Evolutionary conservation across 2,113 vertebrate species (phyloP).

Genomic region (Rhombomys opimus): DNA sequence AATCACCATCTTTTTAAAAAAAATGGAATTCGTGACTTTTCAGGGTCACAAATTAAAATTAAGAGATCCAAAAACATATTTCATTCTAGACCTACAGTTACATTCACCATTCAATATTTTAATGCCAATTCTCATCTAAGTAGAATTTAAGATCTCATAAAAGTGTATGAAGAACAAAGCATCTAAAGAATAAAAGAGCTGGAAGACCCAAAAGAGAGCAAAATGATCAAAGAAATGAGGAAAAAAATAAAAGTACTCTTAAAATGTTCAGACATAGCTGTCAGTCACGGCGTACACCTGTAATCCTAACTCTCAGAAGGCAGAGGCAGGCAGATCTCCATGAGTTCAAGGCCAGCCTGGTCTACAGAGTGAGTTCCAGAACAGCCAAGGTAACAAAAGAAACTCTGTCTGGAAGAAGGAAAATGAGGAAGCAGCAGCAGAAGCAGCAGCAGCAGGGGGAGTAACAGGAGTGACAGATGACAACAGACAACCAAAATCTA

Average conservation of each 20-base stretch:
- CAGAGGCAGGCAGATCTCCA: background rate
- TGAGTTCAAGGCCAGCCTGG: background rate
- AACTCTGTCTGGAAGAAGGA: background rate
- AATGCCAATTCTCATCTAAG: conserved; percentile 36
- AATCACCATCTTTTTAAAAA: background rate
- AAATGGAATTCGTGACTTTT: conserved; percentile 37
- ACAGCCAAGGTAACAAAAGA: background rate
- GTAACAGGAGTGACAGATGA: background rate
- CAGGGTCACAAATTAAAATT: conserved; percentile 46
- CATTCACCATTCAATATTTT: conserved; percentile 38
- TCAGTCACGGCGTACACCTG: background rate
- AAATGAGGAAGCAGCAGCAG: too few species aligned
- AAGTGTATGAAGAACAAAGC: conserved; percentile 43
- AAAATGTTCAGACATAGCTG: background rate
- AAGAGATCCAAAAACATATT: conserved; percentile 11
- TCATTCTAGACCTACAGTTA: conserved; percentile 23
- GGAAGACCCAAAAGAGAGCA: background rate
- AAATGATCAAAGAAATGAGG: conserved; percentile 19
- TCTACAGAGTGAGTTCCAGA: background rate
- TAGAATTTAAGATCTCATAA: conserved; percentile 45
- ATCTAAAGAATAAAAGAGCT: conserved; percentile 29
- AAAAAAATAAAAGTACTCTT: background rate
- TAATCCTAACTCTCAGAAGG: background rate
- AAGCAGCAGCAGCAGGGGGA: too few species aligned
- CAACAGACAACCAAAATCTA: background rate